Evolutionary conservation across 1,140 invertebrate genomes (phyloP), one percentile per base, ranked within the genome.

Genomic region (Cydia strobilella): DNA sequence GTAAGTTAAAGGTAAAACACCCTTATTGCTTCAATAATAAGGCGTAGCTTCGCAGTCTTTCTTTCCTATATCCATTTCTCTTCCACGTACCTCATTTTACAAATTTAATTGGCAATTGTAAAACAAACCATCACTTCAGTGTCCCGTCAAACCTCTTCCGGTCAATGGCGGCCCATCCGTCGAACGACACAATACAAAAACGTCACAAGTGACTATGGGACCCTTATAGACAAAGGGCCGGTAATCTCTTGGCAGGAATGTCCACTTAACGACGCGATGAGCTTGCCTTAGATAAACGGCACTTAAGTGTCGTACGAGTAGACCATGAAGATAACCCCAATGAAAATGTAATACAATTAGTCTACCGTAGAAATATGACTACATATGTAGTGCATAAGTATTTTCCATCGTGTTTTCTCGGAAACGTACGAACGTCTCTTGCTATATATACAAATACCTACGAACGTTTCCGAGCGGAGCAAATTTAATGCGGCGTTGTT

Each of bases 111-210:
- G 48, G 48, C 15, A 51, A 51, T 18, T 59, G 54, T 59, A 59
- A 23, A 59, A 59, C 54, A 51, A 51, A 51, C 48, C 48, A 51
- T n/a, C 48, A n/a, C 54, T 59, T 59, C 54, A 59, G 18, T 59
- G 10, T 23, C 20, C 54, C 54, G 54, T 59, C 54, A 59, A 59
- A 59, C 54, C 54, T 18, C 48, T 51, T 18, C n/a, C 15, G 20
- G 20, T 20, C 54, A 20, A 20, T 59, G 0, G 54, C 20, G 7
- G 54, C 18, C 9, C 54, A 20, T 59, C 7, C 10, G 54, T 23
- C 54, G 1, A 23, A 45, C 13, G 3, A 15, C 42, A 0, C 54
- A 23, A 23, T 0, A 0, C n/a, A 59, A 59, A 59, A 59, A 20
- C 18, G 54, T 59, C 20, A 59, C 9, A 59, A 23, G 48, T 59